These are phyloP conservation scores for Syngnathus floridae DNA, from an alignment of 2,113 vertebrate species.

Conservation along the genomic window DNA sequence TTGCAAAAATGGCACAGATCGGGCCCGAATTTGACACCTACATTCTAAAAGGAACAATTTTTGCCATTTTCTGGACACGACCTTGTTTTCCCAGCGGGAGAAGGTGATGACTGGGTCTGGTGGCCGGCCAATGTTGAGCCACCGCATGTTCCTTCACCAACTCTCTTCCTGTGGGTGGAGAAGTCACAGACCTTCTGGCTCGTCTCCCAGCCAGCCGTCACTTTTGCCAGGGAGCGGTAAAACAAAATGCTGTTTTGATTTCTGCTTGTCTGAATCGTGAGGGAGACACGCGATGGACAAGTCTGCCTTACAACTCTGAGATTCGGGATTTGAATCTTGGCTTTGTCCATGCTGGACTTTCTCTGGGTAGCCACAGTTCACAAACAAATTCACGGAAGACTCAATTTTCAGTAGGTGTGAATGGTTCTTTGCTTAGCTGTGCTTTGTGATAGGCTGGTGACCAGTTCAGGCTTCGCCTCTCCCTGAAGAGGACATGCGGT, in stretches of 20 bases:
- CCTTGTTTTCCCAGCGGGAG: constrained; percentile 57
- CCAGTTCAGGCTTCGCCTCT: too few relatives aligned
- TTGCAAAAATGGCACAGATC: neutral
- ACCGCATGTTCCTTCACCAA: constrained; percentile 57
- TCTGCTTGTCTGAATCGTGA: neutral
- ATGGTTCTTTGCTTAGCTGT: neutral
- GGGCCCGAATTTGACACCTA: neutral
- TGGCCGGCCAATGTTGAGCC: constrained; percentile 63
- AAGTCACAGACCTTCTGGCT: constrained; percentile 54
- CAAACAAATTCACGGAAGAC: neutral
- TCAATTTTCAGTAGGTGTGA: neutral
- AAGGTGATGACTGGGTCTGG: constrained; percentile 70
- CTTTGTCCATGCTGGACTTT: neutral
- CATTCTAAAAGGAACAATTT: neutral
- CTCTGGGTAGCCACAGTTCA: neutral
- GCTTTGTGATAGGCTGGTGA: neutral
- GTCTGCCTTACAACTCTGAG: neutral
- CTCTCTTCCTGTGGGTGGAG: constrained; percentile 66
- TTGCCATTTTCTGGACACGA: neutral
- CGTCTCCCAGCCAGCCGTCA: constrained; percentile 60
- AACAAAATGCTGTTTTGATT: neutral
- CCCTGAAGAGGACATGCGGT: too few relatives aligned
- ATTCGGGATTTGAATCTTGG: neutral
- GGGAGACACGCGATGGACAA: too few relatives aligned
- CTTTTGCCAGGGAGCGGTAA: constrained; percentile 50